Conservation (phyloP, 1,140 invertebrate genomes). For the Heterodera schachtii region DNA sequence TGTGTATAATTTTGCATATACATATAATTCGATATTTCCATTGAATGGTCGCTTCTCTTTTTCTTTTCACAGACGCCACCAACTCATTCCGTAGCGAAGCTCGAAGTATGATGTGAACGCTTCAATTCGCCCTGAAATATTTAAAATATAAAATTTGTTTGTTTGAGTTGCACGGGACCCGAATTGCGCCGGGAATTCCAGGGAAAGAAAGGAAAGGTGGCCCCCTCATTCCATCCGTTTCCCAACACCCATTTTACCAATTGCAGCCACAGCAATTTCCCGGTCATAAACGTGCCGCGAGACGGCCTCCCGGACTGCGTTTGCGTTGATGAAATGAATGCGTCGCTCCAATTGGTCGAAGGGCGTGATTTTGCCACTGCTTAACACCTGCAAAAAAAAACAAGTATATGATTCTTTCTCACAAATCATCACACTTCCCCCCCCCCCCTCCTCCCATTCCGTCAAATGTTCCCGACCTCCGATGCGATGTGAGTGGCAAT, state of each 20-base stretch:
- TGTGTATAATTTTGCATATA: no score
- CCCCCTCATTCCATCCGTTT: neutral
- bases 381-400: constrained; percentile 45
- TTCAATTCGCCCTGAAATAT: constrained; percentile 35
- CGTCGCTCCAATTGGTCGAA: constrained; percentile 42
- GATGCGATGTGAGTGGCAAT: constrained; percentile 48
- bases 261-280: constrained; percentile 46
- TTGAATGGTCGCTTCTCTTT: no score
- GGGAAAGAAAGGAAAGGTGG: neutral
- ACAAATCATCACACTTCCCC: neutral
- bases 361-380: constrained; percentile 40
- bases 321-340: constrained; percentile 43
- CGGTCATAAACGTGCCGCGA: constrained; percentile 52
- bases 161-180: neutral
- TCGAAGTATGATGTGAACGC: constrained; percentile 31
- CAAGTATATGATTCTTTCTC: no score
- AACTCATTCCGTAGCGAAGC: constrained; percentile 43
- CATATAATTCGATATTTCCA: no score
- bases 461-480: constrained; percentile 36
- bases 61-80: constrained; percentile 39
- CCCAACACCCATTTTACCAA: constrained; percentile 21
- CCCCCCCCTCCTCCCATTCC: neutral
- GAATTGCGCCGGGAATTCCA: neutral
- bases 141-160: neutral
- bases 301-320: constrained; percentile 41